phyloP scores from a whole-genome alignment of 2,113 vertebrate genomes.

The Alouatta palliata region DNA sequence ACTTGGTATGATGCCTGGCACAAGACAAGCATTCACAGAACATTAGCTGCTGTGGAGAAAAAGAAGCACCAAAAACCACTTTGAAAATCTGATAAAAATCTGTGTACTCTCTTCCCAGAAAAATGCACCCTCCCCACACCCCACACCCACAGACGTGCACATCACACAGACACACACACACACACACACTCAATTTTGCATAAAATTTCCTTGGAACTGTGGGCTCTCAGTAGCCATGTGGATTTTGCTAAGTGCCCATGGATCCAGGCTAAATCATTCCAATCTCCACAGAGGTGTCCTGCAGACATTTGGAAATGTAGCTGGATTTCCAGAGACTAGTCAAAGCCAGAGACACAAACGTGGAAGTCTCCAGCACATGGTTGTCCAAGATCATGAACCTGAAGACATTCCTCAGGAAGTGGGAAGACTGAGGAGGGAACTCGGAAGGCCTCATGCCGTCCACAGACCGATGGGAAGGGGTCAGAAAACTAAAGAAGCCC shows the following conservation, averaged over 20 bases:
- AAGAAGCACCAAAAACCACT: background rate
- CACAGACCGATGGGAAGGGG: too few species aligned
- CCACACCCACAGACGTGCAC: background rate
- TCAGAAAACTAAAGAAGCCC: background rate
- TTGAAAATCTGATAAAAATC: background rate
- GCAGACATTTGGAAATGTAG: background rate
- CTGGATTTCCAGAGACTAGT: background rate
- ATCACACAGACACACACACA: background rate
- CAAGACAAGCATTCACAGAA: background rate
- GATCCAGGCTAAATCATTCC: background rate
- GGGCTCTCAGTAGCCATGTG: background rate
- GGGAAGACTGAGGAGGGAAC: background rate
- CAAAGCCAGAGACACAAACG: fast-evolving
- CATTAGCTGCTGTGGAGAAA: fast-evolving
- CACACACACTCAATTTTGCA: background rate
- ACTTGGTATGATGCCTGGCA: background rate
- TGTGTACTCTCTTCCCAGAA: background rate
- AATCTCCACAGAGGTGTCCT: fast-evolving
- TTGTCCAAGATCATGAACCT: background rate
- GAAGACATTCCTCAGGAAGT: background rate
- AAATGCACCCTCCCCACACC: background rate
- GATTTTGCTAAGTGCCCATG: background rate
- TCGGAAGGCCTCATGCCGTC: too few species aligned
- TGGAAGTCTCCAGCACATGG: background rate
- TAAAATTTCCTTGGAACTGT: fast-evolving